Evolutionary conservation across 2,888 invertebrate species (phyloP).

Genomic region (Sialis lutaria): DNA sequence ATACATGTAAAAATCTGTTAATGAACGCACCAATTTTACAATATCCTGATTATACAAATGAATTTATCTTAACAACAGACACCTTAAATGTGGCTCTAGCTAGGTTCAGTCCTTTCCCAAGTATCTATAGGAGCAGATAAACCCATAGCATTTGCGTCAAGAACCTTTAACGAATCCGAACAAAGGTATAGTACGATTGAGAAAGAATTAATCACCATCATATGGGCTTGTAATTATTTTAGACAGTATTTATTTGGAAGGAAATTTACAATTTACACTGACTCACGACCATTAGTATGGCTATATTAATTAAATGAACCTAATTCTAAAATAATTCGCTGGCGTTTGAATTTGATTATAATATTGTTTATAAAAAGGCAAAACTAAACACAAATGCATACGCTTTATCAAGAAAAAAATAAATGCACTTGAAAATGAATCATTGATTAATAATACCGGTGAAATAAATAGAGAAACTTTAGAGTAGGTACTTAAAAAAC

Average conservation of each 20-base stretch:
- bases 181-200: no score
- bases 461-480: no score
- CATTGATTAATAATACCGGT: neutral
- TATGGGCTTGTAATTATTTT: no score
- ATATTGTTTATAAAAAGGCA: neutral
- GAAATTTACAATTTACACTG: no score
- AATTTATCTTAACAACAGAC: slow-evolving; percentile 1
- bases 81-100: neutral
- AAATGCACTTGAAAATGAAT: neutral
- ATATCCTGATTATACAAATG: slow-evolving; percentile 1
- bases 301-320: neutral
- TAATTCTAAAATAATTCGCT: neutral
- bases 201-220: no score
- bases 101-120: slow-evolving; percentile 1
- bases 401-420: neutral
- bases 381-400: neutral
- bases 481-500: no score
- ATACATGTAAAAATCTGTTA: neutral
- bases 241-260: no score
- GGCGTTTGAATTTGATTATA: neutral
- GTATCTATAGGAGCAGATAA: neutral
- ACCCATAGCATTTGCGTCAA: neutral
- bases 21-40: neutral
- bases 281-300: no score
- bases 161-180: no score